These are phyloP conservation scores for Toxotes lorentzi DNA, from an alignment of 2,797 vertebrate species.

Conservation along the genomic window DNA sequence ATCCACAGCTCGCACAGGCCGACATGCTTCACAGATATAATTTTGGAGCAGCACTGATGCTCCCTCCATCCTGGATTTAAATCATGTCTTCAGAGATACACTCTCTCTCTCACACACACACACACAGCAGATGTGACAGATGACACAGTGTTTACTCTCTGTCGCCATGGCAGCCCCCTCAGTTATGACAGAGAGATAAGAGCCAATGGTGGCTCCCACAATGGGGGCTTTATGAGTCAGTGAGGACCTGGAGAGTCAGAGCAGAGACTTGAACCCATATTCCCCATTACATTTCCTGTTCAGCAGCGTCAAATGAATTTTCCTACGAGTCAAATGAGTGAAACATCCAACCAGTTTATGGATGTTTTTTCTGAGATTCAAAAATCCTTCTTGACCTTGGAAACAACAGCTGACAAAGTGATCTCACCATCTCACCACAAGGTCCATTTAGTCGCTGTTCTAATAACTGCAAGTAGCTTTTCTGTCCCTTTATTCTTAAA, in stretches of 20 bases:
- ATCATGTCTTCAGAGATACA: conserved; percentile 20
- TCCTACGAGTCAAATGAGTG: background rate
- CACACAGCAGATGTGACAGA: conserved; percentile 55
- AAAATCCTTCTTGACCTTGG: background rate
- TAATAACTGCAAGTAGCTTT: background rate
- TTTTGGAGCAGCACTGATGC: background rate
- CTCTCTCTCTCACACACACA: conserved; percentile 6
- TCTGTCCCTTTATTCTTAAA: no score
- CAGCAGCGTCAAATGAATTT: background rate
- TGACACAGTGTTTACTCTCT: conserved; percentile 47
- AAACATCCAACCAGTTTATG: background rate
- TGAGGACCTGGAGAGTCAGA: conserved; percentile 30
- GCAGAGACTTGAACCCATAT: conserved; percentile 23
- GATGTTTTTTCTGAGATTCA: background rate
- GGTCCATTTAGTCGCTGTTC: background rate
- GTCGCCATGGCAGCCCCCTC: conserved; percentile 56
- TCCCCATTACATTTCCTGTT: background rate
- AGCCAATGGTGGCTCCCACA: conserved; percentile 52
- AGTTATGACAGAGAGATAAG: conserved; percentile 74
- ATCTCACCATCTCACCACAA: no score
- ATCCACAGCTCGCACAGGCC: background rate
- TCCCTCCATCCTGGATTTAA: conserved; percentile 25
- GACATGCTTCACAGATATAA: background rate
- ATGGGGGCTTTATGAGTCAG: conserved; percentile 67
- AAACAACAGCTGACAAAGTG: background rate